A percentile compares a stretch with the other conserved stretches of the same genome.
Conservation (phyloP, 2,797 vertebrate species). For the Kryptopterus vitreolus region DNA sequence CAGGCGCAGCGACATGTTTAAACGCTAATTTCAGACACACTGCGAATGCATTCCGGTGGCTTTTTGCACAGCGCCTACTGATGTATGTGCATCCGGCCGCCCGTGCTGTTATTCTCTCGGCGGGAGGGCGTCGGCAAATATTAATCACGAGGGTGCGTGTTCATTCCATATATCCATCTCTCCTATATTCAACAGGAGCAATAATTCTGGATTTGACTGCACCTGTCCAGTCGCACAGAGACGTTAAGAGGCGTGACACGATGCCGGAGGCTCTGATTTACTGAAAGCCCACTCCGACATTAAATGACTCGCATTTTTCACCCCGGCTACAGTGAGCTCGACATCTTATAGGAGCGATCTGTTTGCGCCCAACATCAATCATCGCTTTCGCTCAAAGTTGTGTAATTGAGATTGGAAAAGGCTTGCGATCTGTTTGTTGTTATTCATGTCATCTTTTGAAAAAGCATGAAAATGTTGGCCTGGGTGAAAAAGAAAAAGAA, state of each 20-base stretch:
- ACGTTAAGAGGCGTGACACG: slow-evolving; percentile 26
- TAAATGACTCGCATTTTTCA: slow-evolving; percentile 46
- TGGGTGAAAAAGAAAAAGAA: slow-evolving; percentile 24
- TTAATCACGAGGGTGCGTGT: slow-evolving; percentile 1
- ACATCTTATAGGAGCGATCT: slow-evolving; percentile 49
- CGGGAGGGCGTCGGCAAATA: neutral
- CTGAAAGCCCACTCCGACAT: slow-evolving; percentile 33
- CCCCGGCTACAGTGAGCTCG: slow-evolving; percentile 36
- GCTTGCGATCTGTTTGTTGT: slow-evolving; percentile 38
- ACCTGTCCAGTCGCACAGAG: slow-evolving; percentile 29
- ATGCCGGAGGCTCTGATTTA: slow-evolving; percentile 39
- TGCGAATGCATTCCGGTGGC: neutral
- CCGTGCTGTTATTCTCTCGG: slow-evolving; percentile 7
- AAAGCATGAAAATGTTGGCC: neutral
- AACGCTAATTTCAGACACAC: neutral
- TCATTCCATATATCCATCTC: slow-evolving; percentile 18
- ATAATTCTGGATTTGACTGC: slow-evolving; percentile 28
- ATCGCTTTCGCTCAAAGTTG: slow-evolving; percentile 46
- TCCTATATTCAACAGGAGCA: slow-evolving; percentile 14
- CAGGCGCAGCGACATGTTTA: neutral
- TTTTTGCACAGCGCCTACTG: neutral
- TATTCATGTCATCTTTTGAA: slow-evolving; percentile 23
- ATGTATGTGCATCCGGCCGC: slow-evolving; percentile 4
- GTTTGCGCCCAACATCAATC: slow-evolving; percentile 55
- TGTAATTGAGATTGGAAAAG: slow-evolving; percentile 53